Base-by-base conservation (phyloP, 2,888 invertebrate species). In the Cremastobaeus sp. region DNA sequence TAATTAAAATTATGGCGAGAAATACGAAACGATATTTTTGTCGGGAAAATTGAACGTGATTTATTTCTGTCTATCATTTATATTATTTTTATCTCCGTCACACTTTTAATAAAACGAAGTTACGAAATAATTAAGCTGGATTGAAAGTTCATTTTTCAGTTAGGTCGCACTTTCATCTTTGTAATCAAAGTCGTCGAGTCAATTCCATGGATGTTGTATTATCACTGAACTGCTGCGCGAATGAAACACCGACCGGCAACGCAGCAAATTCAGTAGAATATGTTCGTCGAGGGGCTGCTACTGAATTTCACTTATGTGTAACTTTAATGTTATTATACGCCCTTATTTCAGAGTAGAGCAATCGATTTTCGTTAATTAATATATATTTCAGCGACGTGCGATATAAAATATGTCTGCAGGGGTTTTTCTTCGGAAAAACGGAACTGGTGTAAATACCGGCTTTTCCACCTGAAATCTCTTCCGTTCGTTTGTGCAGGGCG, bases 321-420 rank as follows among this genome's bases (percentile, higher is more conserved):
- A 43, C 52, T 64, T 43, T 52, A 64, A 52, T 43, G 64, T 43
- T 35, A 52, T 64, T 52, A 64, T 17, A 12, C 64, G 30, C 35
- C 35, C 52, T 50, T 64, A 50, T 64, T 64, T 64, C 35, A 41
- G 32, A 37, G 41, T 28, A 32, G 34, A 17, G 52, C 14, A 14
- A 64, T 64, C 64, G 64, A 52, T 64, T 64, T 52, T 52, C 45
- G 35, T 54, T 55, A 54, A 65, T 65, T 65, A 47, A 65, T 65
- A 55, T 47, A 45, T 34, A 45, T 64, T 64, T 50, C 32, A 50
- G 28, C 28, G 12, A 28, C 15, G 28, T 12, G 28, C 37, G 18
- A 20, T 43, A 32, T 18, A 43, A 30, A 55, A 39, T 30, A 17
- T 34, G 17, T 30, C 15, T 17, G 8, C 18, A 5, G 39, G 17